A percentile compares a stretch with the other conserved stretches of the same genome.
phyloP scores from a whole-genome alignment of 2,888 invertebrate genomes.

The Augochlorella aurata region DNA sequence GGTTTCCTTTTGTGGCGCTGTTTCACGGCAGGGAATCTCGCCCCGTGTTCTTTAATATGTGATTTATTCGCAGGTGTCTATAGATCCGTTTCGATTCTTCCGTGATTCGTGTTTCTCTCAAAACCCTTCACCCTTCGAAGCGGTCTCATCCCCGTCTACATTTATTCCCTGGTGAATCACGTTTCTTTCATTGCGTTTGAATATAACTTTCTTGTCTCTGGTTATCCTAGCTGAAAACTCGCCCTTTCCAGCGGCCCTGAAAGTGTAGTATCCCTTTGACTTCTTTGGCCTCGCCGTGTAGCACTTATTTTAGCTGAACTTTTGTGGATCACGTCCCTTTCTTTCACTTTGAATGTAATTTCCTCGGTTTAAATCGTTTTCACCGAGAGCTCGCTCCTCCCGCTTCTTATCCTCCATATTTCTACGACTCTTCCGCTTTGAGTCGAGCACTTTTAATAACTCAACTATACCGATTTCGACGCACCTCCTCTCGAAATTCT shows the following conservation, averaged over 20 bases:
- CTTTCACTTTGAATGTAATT: not conserved
- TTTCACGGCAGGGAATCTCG: no score
- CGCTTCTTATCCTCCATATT: no score
- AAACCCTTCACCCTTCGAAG: no score
- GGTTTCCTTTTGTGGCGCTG: not conserved
- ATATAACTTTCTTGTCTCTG: not conserved
- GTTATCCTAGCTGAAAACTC: constrained; percentile 3
- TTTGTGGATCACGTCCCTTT: not conserved
- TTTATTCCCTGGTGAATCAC: not conserved
- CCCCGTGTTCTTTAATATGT: no score
- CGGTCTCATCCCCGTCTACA: not conserved
- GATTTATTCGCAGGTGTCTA: no score
- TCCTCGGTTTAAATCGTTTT: not conserved
- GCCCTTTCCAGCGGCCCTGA: not conserved
- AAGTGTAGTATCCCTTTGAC: not conserved
- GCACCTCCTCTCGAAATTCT: no score
- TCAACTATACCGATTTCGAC: no score
- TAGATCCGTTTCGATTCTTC: no score
- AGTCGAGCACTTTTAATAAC: no score
- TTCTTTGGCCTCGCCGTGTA: not conserved
- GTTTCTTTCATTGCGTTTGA: not conserved
- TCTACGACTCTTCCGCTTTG: no score
- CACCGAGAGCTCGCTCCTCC: not conserved
- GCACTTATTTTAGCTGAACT: not conserved
- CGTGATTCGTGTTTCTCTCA: no score